Percentiles rank a stretch among this genome's conserved stretches.
Evolutionary conservation across 2,888 invertebrate species (phyloP).

Genomic region (Oegoconia quadripuncta): DNA sequence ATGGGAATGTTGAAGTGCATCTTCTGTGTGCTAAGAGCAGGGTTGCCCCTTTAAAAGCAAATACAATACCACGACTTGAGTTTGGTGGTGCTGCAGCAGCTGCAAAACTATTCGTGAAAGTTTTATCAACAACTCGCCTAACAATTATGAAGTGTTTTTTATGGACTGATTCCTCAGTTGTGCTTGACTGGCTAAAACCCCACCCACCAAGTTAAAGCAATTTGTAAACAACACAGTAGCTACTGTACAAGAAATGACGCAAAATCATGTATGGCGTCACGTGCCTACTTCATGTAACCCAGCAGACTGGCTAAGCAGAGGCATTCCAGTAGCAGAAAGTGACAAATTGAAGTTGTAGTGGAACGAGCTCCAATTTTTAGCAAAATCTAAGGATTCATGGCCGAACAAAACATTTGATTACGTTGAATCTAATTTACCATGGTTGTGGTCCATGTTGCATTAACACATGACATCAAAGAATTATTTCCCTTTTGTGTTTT

Average conservation of each 20-base stretch:
- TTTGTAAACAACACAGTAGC: slow-evolving; percentile 15
- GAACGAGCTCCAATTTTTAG: neutral
- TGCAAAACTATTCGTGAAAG: slow-evolving; percentile 5
- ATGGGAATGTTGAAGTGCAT: slow-evolving; percentile 2
- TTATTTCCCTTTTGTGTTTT: no score
- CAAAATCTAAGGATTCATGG: neutral
- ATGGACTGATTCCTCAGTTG: slow-evolving; percentile 17
- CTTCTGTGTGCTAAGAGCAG: slow-evolving; percentile 12
- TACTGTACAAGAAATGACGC: slow-evolving; percentile 12
- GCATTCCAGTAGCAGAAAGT: neutral
- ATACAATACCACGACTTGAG: slow-evolving; percentile 15
- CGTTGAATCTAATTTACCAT: neutral
- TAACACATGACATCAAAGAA: neutral
- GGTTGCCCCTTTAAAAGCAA: slow-evolving; percentile 16
- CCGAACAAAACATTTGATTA: neutral
- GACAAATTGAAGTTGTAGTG: neutral
- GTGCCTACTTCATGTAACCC: slow-evolving; percentile 16
- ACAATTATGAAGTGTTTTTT: neutral
- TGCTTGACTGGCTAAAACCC: slow-evolving; percentile 10
- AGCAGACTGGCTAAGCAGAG: slow-evolving; percentile 15
- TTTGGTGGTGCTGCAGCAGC: slow-evolving; percentile 5
- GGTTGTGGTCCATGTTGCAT: neutral
- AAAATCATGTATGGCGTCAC: slow-evolving; percentile 7
- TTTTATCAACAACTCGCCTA: slow-evolving; percentile 1
- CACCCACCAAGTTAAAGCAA: slow-evolving; percentile 9